These are phyloP conservation scores for Drosophila affinis DNA, from an alignment of 2,888 invertebrate species.

Conservation along the genomic window DNA sequence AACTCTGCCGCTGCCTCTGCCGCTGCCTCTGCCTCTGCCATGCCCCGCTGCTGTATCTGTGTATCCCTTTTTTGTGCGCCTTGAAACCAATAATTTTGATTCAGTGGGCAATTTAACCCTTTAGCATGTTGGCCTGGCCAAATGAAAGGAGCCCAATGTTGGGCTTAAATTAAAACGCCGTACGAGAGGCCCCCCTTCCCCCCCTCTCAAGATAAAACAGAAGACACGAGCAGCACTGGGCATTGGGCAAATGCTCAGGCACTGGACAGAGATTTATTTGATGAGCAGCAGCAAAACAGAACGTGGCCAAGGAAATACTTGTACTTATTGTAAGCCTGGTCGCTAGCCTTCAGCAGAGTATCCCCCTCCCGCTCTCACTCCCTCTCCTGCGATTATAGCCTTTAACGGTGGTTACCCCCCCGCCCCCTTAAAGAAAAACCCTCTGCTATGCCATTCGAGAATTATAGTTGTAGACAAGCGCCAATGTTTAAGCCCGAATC, in stretches of 20 bases:
- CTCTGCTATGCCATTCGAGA: conserved; percentile 7
- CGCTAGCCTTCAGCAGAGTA: conserved; percentile 45
- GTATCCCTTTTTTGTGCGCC: conserved; percentile 33
- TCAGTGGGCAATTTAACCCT: conserved; percentile 84
- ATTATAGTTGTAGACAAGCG: conserved; percentile 39
- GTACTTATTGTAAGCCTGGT: conserved; percentile 46
- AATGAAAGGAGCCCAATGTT: conserved; percentile 73
- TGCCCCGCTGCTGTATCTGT: neutral
- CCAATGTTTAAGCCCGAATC: conserved; percentile 28
- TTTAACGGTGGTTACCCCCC: conserved; percentile 67
- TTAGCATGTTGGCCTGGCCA: conserved; percentile 81
- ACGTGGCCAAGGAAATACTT: conserved; percentile 31
- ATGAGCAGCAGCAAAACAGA: conserved; percentile 55
- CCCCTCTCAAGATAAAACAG: conserved; percentile 17
- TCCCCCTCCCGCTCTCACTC: neutral
- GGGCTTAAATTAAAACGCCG: conserved; percentile 77
- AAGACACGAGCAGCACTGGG: conserved; percentile 16
- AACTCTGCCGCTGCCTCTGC: conserved; percentile 58
- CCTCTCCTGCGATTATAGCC: conserved; percentile 55
- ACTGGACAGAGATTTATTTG: conserved; percentile 75
- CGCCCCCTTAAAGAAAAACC: too few species aligned
- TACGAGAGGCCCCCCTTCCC: conserved; percentile 46
- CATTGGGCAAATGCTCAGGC: conserved; percentile 54
- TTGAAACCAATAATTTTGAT: conserved; percentile 84
- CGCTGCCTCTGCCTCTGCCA: conserved; percentile 39